A percentile compares a stretch with the other conserved stretches of the same genome.
phyloP scores from a whole-genome alignment of 2,888 invertebrate species.

The Nebria brevicollis region DNA sequence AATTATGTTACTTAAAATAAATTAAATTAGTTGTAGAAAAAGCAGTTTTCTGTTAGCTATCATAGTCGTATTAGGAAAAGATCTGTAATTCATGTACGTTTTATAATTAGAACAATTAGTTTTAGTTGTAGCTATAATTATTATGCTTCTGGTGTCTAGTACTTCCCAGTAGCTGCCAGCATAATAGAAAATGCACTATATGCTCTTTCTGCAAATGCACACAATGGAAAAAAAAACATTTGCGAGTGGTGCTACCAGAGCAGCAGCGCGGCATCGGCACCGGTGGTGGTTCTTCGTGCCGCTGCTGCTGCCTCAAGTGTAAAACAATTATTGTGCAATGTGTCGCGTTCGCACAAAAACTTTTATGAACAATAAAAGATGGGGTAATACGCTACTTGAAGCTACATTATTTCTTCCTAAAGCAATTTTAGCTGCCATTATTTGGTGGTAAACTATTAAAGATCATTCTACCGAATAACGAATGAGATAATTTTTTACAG shows the following conservation, averaged over 20 bases:
- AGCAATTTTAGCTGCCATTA: neutral
- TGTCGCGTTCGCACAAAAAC: conserved; percentile 3
- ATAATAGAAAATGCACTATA: neutral
- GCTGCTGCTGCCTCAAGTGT: conserved; percentile 11
- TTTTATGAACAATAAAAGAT: conserved; percentile 11
- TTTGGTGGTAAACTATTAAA: neutral
- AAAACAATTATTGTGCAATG: conserved; percentile 19
- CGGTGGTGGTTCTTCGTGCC: neutral
- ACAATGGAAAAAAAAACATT: neutral
- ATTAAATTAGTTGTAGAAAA: too few species aligned
- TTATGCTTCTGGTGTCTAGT: neutral
- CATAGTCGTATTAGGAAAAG: neutral
- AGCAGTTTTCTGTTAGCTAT: too few species aligned
- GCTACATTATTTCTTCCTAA: neutral
- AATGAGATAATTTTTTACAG: neutral
- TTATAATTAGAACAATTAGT: neutral
- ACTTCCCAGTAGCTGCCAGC: neutral
- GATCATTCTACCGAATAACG: neutral
- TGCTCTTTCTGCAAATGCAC: neutral
- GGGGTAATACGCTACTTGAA: conserved; percentile 1
- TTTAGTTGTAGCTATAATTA: neutral
- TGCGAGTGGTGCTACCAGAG: neutral
- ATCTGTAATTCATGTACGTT: neutral
- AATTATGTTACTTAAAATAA: too few species aligned
- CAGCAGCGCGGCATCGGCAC: neutral